phyloP scores from a whole-genome alignment of 2,113 vertebrate species.

The Indicator maculatus region DNA sequence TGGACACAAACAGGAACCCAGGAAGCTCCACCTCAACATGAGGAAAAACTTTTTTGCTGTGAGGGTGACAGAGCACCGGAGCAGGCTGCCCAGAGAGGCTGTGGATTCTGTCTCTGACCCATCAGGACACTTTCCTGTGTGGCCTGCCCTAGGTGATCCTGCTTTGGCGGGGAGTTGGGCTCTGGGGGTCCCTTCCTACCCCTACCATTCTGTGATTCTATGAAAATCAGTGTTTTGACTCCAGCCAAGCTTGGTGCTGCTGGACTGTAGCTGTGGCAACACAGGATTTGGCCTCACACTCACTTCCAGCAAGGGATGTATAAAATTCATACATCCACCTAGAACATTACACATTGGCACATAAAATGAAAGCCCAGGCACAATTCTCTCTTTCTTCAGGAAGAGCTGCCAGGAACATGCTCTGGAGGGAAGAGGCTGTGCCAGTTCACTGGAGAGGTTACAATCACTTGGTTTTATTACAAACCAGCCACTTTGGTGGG shows the following conservation, averaged over 20 bases:
- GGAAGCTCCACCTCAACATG: too few species aligned
- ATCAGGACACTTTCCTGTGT: too few species aligned
- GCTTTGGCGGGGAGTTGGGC: too few species aligned
- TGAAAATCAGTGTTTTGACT: background rate
- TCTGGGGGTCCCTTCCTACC: too few species aligned
- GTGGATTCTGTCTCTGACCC: too few species aligned
- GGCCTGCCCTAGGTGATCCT: too few species aligned
- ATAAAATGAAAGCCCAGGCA: background rate
- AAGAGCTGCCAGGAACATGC: background rate
- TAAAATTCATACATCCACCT: background rate
- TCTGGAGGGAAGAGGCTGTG: background rate
- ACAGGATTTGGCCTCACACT: background rate
- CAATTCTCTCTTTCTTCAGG: background rate
- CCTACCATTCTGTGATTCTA: too few species aligned
- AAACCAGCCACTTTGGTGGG: background rate
- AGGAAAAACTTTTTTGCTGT: too few species aligned
- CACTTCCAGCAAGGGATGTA: background rate
- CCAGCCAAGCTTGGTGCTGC: rapidly evolving
- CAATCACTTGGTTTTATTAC: background rate
- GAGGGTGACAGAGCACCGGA: too few species aligned
- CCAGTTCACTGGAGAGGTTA: background rate
- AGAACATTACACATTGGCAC: background rate
- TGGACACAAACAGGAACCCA: too few species aligned
- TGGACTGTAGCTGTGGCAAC: rapidly evolving
- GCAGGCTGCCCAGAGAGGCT: too few species aligned